Evolutionary conservation across 1,140 invertebrate species (phyloP).

Genomic region (Popillia japonica): DNA sequence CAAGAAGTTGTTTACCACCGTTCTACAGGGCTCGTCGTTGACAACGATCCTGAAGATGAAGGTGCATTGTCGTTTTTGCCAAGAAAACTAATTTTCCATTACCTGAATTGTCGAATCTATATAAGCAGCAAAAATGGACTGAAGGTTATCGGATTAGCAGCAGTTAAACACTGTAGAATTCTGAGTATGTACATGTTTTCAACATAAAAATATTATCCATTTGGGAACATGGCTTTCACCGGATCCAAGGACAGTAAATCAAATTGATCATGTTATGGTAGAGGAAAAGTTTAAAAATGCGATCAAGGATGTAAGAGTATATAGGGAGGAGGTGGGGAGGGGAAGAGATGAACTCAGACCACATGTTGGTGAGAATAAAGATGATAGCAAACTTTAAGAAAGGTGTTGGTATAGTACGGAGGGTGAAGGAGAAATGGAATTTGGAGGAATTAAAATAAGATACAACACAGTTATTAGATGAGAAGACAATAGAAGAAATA

Average conservation of each 20-base stretch:
- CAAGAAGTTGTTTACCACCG: no score
- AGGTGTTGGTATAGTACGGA: neutral
- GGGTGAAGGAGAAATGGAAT: neutral
- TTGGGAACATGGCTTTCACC: neutral
- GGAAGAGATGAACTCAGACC: neutral
- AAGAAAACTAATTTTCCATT: no score
- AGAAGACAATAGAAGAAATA: neutral
- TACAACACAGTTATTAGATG: neutral
- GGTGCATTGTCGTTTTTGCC: no score
- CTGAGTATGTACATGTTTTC: neutral
- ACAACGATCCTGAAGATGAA: no score
- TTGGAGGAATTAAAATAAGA: neutral
- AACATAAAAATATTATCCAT: constrained; percentile 19
- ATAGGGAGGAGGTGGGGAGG: neutral
- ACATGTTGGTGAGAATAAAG: constrained; percentile 25
- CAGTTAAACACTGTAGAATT: neutral
- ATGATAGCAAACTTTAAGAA: neutral
- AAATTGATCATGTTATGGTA: constrained; percentile 4
- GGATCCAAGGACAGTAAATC: neutral
- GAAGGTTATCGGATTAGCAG: no score
- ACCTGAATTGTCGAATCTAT: no score
- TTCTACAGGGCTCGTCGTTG: no score
- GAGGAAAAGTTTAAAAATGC: constrained; percentile 2
- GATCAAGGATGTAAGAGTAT: constrained; percentile 22
- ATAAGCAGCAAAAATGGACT: no score